Evolutionary conservation across 2,113 vertebrate species (phyloP).

Genomic region (Nothoprocta pentlandii): DNA sequence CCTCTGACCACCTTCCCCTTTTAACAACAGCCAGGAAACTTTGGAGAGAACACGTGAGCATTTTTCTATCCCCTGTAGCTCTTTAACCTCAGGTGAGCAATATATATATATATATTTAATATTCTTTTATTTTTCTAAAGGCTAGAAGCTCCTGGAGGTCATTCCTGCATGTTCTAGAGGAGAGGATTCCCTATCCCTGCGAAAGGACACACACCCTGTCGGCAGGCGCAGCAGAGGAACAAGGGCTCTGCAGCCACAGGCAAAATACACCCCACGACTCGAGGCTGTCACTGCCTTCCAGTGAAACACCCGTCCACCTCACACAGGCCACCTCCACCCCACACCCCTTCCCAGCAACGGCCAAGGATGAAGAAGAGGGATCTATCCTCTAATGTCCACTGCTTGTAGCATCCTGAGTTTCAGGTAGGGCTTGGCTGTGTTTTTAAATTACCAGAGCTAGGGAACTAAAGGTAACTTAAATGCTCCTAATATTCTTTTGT

Average conservation of each 20-base stretch:
- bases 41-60: slow-evolving; percentile 17
- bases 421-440: neutral
- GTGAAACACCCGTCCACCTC: neutral
- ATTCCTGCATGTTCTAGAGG: slow-evolving; percentile 55
- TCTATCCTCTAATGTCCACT: accelerated
- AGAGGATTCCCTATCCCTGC: slow-evolving; percentile 60
- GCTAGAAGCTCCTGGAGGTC: slow-evolving; percentile 35
- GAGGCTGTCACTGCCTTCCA: slow-evolving; percentile 21
- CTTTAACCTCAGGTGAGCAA: slow-evolving; percentile 34
- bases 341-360: neutral
- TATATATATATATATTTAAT: too few relatives aligned
- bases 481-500: neutral
- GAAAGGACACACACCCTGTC: slow-evolving; percentile 64
- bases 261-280: neutral
- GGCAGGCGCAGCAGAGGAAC: slow-evolving; percentile 46
- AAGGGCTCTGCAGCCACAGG: neutral
- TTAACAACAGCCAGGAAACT: slow-evolving; percentile 18
- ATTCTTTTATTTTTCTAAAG: neutral
- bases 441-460: neutral
- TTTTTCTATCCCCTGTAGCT: slow-evolving; percentile 53
- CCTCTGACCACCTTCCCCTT: slow-evolving; percentile 1
- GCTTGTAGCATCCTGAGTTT: neutral
- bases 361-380: neutral
- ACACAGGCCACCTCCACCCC: neutral
- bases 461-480: neutral